Conservation (phyloP, 1,140 invertebrate species). For the Drosophila triauraria region DNA sequence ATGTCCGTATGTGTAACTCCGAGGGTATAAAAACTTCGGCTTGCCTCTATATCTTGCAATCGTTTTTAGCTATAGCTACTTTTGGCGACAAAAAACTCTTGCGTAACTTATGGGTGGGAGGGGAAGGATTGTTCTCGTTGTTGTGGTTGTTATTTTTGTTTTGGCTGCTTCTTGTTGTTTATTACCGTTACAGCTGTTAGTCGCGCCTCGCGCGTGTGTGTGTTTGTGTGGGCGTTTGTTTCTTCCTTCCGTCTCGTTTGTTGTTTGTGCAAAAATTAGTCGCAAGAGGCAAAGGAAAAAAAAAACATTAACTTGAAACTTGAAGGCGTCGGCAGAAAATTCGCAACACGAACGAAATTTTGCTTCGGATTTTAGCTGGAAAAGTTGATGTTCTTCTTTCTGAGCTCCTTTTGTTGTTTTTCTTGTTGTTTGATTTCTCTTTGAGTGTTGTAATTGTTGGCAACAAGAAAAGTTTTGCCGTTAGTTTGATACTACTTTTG, state of each 20-base stretch:
- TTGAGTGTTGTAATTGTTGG: conserved; percentile 67
- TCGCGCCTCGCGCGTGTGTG: conserved; percentile 15
- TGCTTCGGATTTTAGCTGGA: conserved; percentile 20
- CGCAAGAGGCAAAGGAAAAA: conserved; percentile 29
- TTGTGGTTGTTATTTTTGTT: conserved; percentile 42
- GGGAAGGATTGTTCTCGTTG: conserved; percentile 19
- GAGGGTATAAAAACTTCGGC: background rate
- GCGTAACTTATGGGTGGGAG: conserved; percentile 41
- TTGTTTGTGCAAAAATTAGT: conserved; percentile 76
- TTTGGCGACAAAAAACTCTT: conserved; percentile 74
- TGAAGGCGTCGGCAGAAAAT: conserved; percentile 58
- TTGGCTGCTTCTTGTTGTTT: conserved; percentile 63
- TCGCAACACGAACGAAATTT: conserved; percentile 35
- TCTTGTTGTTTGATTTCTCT: conserved; percentile 36
- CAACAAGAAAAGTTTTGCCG: conserved; percentile 53
- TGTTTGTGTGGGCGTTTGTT: conserved; percentile 35
- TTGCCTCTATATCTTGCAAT: background rate
- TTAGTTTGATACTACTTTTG: conserved; percentile 31
- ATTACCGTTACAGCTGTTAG: conserved; percentile 76
- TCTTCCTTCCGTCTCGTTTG: conserved; percentile 21
- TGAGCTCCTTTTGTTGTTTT: conserved; percentile 2
- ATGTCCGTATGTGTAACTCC: too few relatives aligned
- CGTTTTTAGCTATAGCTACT: conserved; percentile 19
- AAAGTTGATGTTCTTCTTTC: conserved; percentile 23
- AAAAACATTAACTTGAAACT: conserved; percentile 65